These are phyloP conservation scores for Gallinago undulata DNA, from an alignment of 2,113 vertebrate species.

Conservation along the genomic window DNA sequence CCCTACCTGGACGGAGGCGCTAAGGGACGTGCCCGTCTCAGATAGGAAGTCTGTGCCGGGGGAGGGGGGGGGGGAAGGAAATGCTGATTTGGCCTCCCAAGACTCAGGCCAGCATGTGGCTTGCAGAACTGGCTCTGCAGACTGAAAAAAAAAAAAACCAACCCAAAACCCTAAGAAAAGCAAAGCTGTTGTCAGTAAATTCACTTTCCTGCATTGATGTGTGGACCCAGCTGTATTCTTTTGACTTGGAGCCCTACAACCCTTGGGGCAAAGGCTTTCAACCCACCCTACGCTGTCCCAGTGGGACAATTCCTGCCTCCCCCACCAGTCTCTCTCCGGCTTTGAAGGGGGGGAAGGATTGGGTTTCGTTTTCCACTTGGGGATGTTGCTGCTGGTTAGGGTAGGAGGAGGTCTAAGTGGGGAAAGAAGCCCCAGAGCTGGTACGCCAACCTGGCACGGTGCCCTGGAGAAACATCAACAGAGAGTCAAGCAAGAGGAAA, in stretches of 20 bases:
- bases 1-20: conserved; percentile 29
- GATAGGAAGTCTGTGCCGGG: neutral
- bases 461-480: neutral
- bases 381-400: neutral
- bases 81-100: neutral
- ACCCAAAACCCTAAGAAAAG: neutral
- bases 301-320: neutral
- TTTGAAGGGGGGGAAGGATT: neutral
- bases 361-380: neutral
- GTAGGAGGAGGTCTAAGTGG: neutral
- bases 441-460: fast-evolving
- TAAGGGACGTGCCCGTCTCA: neutral
- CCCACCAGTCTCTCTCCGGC: neutral
- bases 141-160: neutral
- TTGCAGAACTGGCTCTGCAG: conserved; percentile 15
- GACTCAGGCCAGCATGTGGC: conserved; percentile 30
- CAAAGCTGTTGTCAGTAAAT: conserved; percentile 36
- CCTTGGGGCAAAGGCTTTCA: neutral
- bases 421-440: neutral
- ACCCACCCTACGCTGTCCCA: neutral
- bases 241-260: neutral
- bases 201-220: neutral
- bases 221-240: neutral
- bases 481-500: neutral
- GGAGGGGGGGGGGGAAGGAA: neutral